Conservation (phyloP, 2,113 vertebrate genomes). For the Bambusicola thoracicus region DNA sequence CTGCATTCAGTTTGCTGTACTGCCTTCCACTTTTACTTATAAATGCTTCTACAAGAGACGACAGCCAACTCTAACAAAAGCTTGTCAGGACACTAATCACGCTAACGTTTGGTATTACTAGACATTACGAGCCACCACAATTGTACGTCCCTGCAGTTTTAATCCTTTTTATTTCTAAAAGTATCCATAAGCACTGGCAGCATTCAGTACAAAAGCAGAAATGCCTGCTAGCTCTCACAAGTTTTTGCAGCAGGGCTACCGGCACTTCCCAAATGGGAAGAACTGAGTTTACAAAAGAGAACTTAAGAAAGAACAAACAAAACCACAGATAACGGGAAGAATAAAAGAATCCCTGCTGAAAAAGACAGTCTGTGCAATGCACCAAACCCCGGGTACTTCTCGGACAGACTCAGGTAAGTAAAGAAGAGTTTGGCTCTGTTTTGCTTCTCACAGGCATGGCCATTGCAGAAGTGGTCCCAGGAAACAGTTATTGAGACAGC, state of each 20-base stretch:
- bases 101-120: background rate
- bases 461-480: background rate
- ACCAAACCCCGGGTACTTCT: background rate
- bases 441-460: background rate
- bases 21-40: slow-evolving; percentile 28
- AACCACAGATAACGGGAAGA: background rate
- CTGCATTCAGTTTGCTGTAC: background rate
- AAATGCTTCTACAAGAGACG: background rate
- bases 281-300: background rate
- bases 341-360: background rate
- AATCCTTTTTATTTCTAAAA: background rate
- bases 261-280: background rate
- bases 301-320: background rate
- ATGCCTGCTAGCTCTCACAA: background rate
- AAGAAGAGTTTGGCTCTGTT: background rate
- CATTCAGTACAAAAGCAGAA: background rate
- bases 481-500: background rate
- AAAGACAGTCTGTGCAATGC: background rate
- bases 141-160: background rate
- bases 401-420: background rate
- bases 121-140: background rate
- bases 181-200: background rate
- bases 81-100: background rate
- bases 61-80: background rate
- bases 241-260: background rate